These are phyloP conservation scores for Acropora tenuis DNA, from an alignment of 64 coral and sea anemone genomes.

Conservation along the genomic window DNA sequence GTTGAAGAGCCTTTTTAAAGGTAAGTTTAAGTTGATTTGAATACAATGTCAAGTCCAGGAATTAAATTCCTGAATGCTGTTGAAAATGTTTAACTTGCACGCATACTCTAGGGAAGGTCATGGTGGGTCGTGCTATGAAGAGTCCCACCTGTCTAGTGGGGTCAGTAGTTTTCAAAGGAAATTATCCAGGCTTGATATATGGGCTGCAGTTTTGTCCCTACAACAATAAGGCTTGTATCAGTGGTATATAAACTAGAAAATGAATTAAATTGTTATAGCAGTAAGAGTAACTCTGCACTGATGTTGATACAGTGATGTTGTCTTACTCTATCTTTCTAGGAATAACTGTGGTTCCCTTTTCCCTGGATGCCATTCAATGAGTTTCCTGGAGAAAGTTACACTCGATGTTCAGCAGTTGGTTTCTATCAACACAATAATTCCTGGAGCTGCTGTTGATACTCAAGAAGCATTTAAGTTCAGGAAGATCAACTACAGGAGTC, in stretches of 20 bases:
- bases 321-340: not conserved
- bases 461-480: constrained; percentile 14
- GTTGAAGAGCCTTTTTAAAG: not conserved
- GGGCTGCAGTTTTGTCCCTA: too few species aligned
- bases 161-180: too few species aligned
- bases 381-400: constrained; percentile 18
- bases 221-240: too few species aligned
- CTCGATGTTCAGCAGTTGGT: constrained; percentile 29
- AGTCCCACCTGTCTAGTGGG: too few species aligned
- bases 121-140: too few species aligned
- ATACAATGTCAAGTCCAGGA: not conserved
- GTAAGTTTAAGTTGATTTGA: not conserved
- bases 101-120: not conserved
- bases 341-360: constrained; percentile 34
- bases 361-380: constrained; percentile 49
- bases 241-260: too few species aligned
- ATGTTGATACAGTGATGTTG: too few species aligned
- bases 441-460: constrained; percentile 42
- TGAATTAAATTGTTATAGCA: too few species aligned
- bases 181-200: too few species aligned
- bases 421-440: constrained; percentile 47
- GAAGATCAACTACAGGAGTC: constrained; percentile 56
- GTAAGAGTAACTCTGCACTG: too few species aligned
- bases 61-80: not conserved
- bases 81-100: not conserved